These are phyloP conservation scores for Tachycineta bicolor DNA, from an alignment of 2,113 vertebrate genomes.

Conservation along the genomic window DNA sequence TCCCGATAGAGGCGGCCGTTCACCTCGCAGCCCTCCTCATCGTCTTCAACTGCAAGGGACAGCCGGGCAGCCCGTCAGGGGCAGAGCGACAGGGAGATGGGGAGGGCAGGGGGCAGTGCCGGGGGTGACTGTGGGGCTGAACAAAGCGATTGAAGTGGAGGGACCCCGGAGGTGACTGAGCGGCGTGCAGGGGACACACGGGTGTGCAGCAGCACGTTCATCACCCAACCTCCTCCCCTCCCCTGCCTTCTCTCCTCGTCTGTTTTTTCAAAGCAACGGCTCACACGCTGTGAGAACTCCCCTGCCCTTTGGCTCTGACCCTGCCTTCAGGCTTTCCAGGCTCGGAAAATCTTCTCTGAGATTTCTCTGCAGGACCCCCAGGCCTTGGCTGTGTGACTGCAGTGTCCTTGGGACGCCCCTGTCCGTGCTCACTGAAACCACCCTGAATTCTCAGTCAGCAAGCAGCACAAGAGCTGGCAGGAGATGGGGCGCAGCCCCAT, in stretches of 20 bases:
- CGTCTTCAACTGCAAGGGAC: conserved; percentile 74
- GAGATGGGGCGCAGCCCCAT: neutral
- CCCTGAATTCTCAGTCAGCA: neutral
- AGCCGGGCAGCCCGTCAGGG: neutral
- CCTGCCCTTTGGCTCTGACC: neutral
- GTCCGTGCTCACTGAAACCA: neutral
- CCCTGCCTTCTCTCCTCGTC: neutral
- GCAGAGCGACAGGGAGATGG: neutral
- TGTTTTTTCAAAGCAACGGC: neutral
- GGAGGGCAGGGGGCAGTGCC: neutral
- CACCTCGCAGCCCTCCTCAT: conserved; percentile 82
- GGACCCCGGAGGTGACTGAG: neutral
- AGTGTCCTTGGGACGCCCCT: neutral
- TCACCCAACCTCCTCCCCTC: neutral
- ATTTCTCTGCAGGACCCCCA: neutral
- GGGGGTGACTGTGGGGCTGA: neutral
- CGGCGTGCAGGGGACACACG: neutral
- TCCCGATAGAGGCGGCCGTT: conserved; percentile 84
- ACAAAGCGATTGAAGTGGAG: neutral
- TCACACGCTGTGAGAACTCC: neutral
- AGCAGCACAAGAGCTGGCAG: neutral
- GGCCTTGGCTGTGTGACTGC: neutral
- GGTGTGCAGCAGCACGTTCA: neutral
- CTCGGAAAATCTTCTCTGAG: neutral
- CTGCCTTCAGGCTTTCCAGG: neutral